Evolutionary conservation across 2,113 vertebrate species (phyloP), one percentile per base, ranked within the genome.

Genomic region (Brevimyrus niger): DNA sequence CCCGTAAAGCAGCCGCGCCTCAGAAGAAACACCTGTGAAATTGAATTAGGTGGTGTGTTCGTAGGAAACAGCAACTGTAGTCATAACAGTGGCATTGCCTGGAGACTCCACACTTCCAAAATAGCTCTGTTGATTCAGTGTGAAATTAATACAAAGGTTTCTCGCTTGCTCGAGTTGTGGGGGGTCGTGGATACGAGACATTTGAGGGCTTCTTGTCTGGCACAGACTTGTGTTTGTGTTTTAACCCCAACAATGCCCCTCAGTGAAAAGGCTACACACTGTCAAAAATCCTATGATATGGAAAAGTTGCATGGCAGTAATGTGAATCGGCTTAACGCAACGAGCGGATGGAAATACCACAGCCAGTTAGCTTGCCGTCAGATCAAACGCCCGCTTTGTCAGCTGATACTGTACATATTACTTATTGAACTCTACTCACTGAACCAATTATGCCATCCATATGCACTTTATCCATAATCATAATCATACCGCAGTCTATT

Each of bases 171-270:
- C 10, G 11, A 61, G 87, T 65, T 87, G 35, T 65, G 19, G 53
- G 53, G 55, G 55, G 53, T n/a, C 21, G 87, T 10, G 38, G 87
- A 7, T 44, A 65, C 9, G 58, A 15, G 38, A 42, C 38, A 23
- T 55, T 23, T 11, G 53, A 46, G 55, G 19, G 27, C 23, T 44
- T 31, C 95, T 94, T 92, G n/a, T 50, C 50, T 35, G 82, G 44
- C 82, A 10, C 21, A 1, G 85, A 5, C 50, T 87, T 55, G 11
- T 53, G 50, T 35, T 87, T 87, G 11, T 87, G 50, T 31, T 51
- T 51, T 44, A 47, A 23, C 35, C 38, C 15, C 38, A 44, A 38
- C 5, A 23, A 38, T 7, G 38, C 82, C 42, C 38, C 82, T n/a
- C 42, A 19, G 38, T 31, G 10, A 31, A 76, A 76, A 38, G 17